These are phyloP conservation scores for Noctua janthina DNA, from an alignment of 2,888 invertebrate genomes.

Conservation along the genomic window DNA sequence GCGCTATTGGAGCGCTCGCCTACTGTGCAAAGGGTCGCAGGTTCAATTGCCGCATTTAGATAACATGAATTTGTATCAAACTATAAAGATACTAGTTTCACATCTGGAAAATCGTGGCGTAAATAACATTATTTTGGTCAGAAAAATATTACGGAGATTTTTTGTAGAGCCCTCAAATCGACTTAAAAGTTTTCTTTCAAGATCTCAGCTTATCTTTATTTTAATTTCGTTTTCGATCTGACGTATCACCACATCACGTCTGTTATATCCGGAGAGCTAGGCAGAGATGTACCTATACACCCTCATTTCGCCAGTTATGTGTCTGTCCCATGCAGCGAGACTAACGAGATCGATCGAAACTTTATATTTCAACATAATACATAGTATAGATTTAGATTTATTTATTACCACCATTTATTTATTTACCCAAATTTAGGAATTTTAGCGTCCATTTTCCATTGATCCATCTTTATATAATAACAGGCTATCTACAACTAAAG, in stretches of 20 bases:
- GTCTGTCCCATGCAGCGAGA: not conserved
- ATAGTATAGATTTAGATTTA: too few relatives aligned
- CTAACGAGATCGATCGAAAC: not conserved
- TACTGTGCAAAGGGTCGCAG: conserved; percentile 9
- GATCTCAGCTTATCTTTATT: not conserved
- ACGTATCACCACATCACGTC: not conserved
- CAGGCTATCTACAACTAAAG: not conserved
- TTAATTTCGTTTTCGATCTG: not conserved
- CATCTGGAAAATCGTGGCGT: conserved; percentile 17
- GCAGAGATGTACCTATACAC: not conserved
- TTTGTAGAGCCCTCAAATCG: not conserved
- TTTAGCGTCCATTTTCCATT: not conserved
- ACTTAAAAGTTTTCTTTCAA: not conserved
- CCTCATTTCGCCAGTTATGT: not conserved
- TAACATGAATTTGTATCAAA: conserved; percentile 10
- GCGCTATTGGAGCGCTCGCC: not conserved
- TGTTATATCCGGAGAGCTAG: not conserved
- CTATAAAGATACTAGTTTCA: conserved; percentile 18
- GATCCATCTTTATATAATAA: not conserved
- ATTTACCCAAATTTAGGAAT: not conserved
- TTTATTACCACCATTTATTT: not conserved
- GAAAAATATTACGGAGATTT: not conserved
- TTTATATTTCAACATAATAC: not conserved
- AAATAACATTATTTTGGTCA: too few relatives aligned
- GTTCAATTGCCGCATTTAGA: conserved; percentile 40